Percentiles rank a stretch among this genome's conserved stretches.
Evolutionary conservation across 2,797 vertebrate genomes (phyloP).

Genomic region (Rhabdophis nuchalis): DNA sequence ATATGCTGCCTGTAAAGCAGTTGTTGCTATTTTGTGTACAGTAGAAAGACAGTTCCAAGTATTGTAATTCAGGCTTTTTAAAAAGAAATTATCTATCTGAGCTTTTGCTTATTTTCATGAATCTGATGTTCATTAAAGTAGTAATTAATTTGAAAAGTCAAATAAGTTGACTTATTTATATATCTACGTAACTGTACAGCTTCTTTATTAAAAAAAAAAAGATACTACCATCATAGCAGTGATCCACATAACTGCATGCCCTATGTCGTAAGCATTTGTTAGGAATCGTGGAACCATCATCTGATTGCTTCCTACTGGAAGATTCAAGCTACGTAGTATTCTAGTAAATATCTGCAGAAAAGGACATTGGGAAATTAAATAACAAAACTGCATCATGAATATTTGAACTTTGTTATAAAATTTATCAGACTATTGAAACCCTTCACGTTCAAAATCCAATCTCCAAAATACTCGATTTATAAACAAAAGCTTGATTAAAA

Average conservation of each 20-base stretch:
- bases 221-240: constrained; percentile 90
- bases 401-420: not conserved
- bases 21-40: not conserved
- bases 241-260: constrained; percentile 93
- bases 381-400: not conserved
- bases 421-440: not conserved
- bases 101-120: not conserved
- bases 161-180: not conserved
- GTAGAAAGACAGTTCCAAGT: not conserved
- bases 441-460: not conserved
- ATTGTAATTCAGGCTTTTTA: not conserved
- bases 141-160: not conserved
- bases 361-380: not conserved
- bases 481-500: not conserved
- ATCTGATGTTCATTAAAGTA: not conserved
- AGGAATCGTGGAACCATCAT: constrained; percentile 88
- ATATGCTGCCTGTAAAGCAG: not conserved
- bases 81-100: not conserved
- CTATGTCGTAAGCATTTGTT: constrained; percentile 92
- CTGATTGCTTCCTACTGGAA: constrained; percentile 94
- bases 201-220: not conserved
- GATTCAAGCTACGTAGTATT: constrained; percentile 92
- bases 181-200: not conserved
- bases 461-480: not conserved
- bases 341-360: constrained; percentile 88